Base-by-base conservation (phyloP, 2,888 invertebrate genomes). In the Lithophane leautieri region DNA sequence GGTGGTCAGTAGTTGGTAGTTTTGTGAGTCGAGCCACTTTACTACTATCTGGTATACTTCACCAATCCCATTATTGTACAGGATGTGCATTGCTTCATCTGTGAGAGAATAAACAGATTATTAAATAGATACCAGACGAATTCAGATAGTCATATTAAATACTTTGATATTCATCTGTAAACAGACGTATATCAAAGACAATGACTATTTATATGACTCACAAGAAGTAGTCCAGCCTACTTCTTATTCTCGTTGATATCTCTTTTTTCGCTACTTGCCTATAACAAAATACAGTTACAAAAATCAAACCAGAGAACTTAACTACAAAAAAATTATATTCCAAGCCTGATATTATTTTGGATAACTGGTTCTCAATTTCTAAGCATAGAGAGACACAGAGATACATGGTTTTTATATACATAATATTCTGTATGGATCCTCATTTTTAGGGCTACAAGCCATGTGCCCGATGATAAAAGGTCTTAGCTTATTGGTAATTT, bases 61-160 rank as follows among this genome's bases (percentile, higher is more conserved):
- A 0, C 98, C 98, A n/a, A 97, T 94, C 0, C 98, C 98, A 69
- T 98, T 97, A 62, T 97, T 97, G 92, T 98, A 99, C n/a, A 99
- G 95, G 70, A 97, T 95, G 85, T 98, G 97, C 98, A 99, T 99
- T 72, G 99, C 98, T 86, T 98, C 98, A 95, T 99, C 99, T 98
- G 90, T 0, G 91, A 11, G 16, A 44, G 19, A 28, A 28, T 28
- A 58, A 28, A 16, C 3, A 58, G 25, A 28, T 58, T 28, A 58
- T 16, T 9, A 28, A 58, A 58, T 28, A 25, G 25, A 56, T 28
- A 7, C 3, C 56, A 58, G 56, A 8, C 56, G 16, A 8, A 25
- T 54, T 25, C 11, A 34, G 34, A 34, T 34, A 34, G 34, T 34
- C 34, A 34, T 34, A 34, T 34, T 34, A 34, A 34, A n/a, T n/a